Evolutionary conservation across 2,797 vertebrate genomes (phyloP), one percentile per base, ranked within the genome.

Genomic region (Brachyalestes nurse): DNA sequence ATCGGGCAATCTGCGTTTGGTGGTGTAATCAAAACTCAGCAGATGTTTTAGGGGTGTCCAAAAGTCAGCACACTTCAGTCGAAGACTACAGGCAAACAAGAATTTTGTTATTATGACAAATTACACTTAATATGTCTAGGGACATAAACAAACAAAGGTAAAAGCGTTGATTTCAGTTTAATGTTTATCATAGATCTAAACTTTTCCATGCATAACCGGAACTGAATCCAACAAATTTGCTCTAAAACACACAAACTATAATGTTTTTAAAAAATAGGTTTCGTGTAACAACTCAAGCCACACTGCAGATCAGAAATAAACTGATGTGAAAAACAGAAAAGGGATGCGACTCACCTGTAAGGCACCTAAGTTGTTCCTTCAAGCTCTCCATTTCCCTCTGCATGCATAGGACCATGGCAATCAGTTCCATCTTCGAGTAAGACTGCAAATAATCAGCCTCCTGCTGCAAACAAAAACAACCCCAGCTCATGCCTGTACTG

Each of bases 381-480:
- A 91, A 82, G 71, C 78, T 84, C 61, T 91, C 90, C 88, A 91
- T 91, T 82, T 90, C 89, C 55, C 80, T 86, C 77, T 90, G 90
- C 90, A 89, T 91, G 83, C 88, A 86, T 70, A 89, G 82, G 69
- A 90, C 89, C 89, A 91, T 91, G 25, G 90, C 78, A 62, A 91
- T 88, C 13, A 91, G 84, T 61, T 90, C 88, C 38, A 87, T 86
- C 77, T 89, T 89, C 8, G 90, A 90, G 66, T 86, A 87, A 40
- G 89, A 88, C 82, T 89, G 89, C 64, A 87, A 84, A 77, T 84
- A 87, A 65, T 84, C 80, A 66, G 86, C 84, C 76, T 87, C 86
- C 84, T 87, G 86, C 78, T 72, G 74, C 19, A 53, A 74, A 17
- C 47, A 47, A 57, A 42, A 7, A 70, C 61, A 2, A 76, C 9